These are phyloP conservation scores for Chloebia gouldiae DNA, from an alignment of 2,113 vertebrate genomes.

Conservation along the genomic window DNA sequence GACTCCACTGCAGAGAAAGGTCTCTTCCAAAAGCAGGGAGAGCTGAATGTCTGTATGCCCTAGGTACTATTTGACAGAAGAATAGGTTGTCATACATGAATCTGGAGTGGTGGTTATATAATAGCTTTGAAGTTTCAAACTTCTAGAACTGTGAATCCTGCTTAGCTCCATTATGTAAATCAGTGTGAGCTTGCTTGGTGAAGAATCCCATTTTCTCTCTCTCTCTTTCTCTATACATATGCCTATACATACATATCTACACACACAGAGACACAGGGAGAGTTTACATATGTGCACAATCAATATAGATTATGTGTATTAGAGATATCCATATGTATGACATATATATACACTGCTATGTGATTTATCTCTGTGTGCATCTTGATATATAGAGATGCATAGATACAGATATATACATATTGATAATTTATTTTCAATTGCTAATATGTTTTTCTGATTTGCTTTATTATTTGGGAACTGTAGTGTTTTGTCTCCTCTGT, in stretches of 20 bases:
- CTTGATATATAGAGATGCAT: too few relatives aligned
- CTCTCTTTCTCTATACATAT: not conserved
- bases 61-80: not conserved
- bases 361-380: not conserved
- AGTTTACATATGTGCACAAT: not conserved
- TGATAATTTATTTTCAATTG: not conserved
- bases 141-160: not conserved
- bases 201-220: not conserved
- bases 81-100: not conserved
- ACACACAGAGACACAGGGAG: not conserved
- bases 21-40: not conserved
- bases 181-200: not conserved
- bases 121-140: not conserved
- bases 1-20: not conserved
- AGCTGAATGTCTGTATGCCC: not conserved
- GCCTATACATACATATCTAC: rapidly evolving
- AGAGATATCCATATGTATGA: not conserved
- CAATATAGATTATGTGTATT: not conserved
- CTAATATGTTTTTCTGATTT: not conserved
- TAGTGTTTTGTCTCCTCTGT: not conserved
- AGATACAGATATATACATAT: not conserved
- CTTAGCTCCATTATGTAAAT: not conserved
- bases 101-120: not conserved
- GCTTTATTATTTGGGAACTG: not conserved
- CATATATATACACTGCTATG: too few relatives aligned